Percentiles rank a stretch among this genome's conserved stretches.
Evolutionary conservation across 2,797 vertebrate species (phyloP).

Genomic region (Hapalemur alaotrensis): DNA sequence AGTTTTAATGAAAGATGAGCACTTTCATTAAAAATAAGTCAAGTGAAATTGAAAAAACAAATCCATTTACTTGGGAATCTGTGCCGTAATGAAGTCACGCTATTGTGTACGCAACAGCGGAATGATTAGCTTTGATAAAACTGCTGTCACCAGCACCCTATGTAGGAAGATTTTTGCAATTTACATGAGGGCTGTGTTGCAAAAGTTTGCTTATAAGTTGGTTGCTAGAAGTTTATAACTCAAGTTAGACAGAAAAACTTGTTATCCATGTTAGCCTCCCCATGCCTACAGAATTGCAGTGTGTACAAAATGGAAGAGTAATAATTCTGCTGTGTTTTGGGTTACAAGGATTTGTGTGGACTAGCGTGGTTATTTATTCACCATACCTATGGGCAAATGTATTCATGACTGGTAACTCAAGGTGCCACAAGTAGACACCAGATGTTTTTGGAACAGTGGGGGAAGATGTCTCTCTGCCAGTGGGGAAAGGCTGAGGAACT

Average conservation of each 20-base stretch:
- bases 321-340: neutral
- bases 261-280: neutral
- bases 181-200: neutral
- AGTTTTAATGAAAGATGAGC: neutral
- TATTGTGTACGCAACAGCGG: neutral
- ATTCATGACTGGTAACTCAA: neutral
- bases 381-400: neutral
- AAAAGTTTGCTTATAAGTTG: neutral
- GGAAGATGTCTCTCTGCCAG: neutral
- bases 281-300: neutral
- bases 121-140: neutral
- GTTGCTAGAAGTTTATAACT: neutral
- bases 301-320: neutral
- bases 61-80: neutral
- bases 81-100: neutral
- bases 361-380: neutral
- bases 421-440: neutral
- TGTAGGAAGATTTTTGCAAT: neutral
- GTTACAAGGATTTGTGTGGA: neutral
- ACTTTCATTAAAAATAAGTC: conserved; percentile 31
- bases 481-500: neutral
- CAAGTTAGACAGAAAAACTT: neutral
- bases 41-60: neutral
- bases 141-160: neutral
- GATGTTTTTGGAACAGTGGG: neutral